Evolutionary conservation across 2,113 vertebrate genomes (phyloP).

Genomic region (Passerina amoena): DNA sequence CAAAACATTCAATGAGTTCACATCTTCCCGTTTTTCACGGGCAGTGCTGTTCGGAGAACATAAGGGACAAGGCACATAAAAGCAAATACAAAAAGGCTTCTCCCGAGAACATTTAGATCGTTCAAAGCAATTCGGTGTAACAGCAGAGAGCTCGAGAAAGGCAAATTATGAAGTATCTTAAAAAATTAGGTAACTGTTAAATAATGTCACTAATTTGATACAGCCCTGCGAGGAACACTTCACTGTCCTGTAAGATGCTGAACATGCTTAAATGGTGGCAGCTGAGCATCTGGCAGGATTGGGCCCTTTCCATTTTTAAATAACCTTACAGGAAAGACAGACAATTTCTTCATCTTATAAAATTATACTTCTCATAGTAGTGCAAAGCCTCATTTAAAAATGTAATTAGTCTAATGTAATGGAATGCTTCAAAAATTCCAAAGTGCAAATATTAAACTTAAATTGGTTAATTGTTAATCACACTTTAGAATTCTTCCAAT

Average conservation of each 20-base stretch:
- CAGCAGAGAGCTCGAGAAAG: conserved; percentile 25
- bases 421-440: conserved; percentile 54
- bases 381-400: conserved; percentile 62
- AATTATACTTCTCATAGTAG: conserved; percentile 55
- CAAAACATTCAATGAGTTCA: not conserved
- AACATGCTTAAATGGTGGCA: not conserved
- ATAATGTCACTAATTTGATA: not conserved
- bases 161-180: conserved; percentile 16
- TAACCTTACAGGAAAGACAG: conserved; percentile 4
- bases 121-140: not conserved
- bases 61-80: conserved; percentile 56
- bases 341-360: conserved; percentile 45
- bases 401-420: conserved; percentile 19
- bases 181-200: not conserved
- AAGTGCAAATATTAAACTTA: conserved; percentile 42
- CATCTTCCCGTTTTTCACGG: not conserved
- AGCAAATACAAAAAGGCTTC: conserved; percentile 30
- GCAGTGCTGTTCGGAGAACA: not conserved
- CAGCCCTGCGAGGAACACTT: not conserved
- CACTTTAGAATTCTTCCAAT: not conserved
- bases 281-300: not conserved
- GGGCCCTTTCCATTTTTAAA: not conserved
- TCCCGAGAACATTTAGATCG: not conserved
- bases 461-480: conserved; percentile 23
- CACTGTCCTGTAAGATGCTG: not conserved